phyloP scores from a whole-genome alignment of 2,797 vertebrate species.

The Parauchenoglanis ngamensis region DNA sequence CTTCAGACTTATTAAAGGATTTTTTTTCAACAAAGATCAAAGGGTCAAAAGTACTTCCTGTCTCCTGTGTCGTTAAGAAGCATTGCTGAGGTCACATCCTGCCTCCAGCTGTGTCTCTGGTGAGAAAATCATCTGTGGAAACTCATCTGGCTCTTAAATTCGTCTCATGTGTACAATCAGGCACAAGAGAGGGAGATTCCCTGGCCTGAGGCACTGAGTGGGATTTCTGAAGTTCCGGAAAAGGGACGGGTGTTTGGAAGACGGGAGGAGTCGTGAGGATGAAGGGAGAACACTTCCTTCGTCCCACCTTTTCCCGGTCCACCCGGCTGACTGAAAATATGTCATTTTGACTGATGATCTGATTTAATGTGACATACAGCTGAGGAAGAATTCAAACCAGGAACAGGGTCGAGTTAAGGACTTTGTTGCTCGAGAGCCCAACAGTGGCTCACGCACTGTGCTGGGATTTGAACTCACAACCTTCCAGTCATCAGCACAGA shows the following conservation, averaged over 20 bases:
- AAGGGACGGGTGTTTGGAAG: background rate
- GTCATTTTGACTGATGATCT: background rate
- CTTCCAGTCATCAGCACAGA: background rate
- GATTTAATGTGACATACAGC: background rate
- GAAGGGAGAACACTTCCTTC: constrained; percentile 4
- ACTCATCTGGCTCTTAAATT: constrained; percentile 34
- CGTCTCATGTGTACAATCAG: constrained; percentile 20
- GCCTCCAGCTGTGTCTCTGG: constrained; percentile 28
- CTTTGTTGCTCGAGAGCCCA: background rate
- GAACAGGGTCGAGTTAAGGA: background rate
- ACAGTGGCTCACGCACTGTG: background rate
- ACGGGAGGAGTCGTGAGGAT: background rate
- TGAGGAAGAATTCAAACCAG: background rate
- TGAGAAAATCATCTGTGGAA: constrained; percentile 24
- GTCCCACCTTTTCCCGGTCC: background rate
- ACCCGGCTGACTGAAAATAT: background rate
- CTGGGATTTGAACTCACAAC: background rate
- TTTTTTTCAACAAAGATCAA: background rate
- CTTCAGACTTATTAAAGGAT: background rate
- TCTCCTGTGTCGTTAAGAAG: constrained; percentile 29
- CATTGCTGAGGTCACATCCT: constrained; percentile 39
- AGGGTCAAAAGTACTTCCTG: constrained; percentile 27
- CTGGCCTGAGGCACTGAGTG: constrained; percentile 1
- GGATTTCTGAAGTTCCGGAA: constrained; percentile 4
- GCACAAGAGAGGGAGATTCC: constrained; percentile 28